A percentile compares a stretch with the other conserved stretches of the same genome.
Evolutionary conservation across 2,797 vertebrate species (phyloP).

Genomic region (Mormyrops boulengeri): DNA sequence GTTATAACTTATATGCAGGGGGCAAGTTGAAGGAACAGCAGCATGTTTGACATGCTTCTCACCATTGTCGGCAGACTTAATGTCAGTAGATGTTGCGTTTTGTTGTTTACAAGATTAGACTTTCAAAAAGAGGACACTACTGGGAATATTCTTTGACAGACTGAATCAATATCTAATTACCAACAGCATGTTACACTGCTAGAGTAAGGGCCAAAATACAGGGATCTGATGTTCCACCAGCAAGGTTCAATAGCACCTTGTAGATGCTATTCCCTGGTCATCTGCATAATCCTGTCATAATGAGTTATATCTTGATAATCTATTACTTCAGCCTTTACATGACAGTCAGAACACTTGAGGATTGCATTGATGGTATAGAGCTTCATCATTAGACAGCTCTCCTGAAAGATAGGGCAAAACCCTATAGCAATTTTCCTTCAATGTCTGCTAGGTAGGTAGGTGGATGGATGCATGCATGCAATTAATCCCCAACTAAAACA

Average conservation of each 20-base stretch:
- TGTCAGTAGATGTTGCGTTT: conserved; percentile 49
- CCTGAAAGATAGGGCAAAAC: not conserved
- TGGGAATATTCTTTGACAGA: conserved; percentile 61
- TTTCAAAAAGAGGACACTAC: conserved; percentile 45
- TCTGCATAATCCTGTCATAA: conserved; percentile 59
- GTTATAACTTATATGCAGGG: not conserved
- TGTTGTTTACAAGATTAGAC: conserved; percentile 54
- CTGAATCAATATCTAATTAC: conserved; percentile 83
- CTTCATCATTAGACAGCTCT: not conserved
- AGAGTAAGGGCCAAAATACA: conserved; percentile 38
- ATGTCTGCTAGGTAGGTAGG: not conserved
- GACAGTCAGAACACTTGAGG: conserved; percentile 51
- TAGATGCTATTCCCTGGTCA: conserved; percentile 58
- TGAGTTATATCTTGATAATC: conserved; percentile 43
- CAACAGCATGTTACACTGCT: conserved; percentile 52
- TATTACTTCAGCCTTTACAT: conserved; percentile 42
- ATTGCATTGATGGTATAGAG: conserved; percentile 39
- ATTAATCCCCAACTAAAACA: not conserved
- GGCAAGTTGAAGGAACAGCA: not conserved
- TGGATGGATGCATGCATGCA: not conserved
- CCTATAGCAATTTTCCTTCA: not conserved
- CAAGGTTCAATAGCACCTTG: conserved; percentile 51
- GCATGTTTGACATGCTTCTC: not conserved
- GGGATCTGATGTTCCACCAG: conserved; percentile 48
- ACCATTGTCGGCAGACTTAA: not conserved